These are phyloP conservation scores for Saccostrea glomerata DNA, from an alignment of 1,140 invertebrate species.

Conservation along the genomic window DNA sequence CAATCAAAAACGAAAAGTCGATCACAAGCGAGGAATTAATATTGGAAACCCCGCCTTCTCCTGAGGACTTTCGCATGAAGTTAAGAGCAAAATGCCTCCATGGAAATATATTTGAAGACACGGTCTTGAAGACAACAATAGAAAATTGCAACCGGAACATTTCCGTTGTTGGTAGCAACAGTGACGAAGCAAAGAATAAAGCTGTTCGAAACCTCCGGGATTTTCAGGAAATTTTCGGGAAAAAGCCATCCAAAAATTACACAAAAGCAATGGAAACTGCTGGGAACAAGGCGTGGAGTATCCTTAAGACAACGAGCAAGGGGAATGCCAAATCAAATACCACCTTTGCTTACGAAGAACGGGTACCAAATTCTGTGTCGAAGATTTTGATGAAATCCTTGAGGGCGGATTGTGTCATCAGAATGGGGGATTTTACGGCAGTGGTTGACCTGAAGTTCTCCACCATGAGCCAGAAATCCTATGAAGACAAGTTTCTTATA, in stretches of 20 bases:
- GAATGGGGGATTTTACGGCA: neutral
- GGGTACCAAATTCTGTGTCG: constrained; percentile 9
- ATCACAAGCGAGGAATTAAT: neutral
- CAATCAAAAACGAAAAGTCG: neutral
- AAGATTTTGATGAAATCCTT: constrained; percentile 25
- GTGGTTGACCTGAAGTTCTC: constrained; percentile 32
- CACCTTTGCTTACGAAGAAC: neutral
- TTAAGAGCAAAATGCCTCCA: constrained; percentile 35
- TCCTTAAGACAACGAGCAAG: neutral
- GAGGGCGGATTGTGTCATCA: constrained; percentile 27
- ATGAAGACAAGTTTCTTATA: constrained; percentile 28
- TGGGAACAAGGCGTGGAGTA: neutral
- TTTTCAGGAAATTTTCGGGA: constrained; percentile 25
- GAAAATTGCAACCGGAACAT: neutral
- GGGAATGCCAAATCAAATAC: neutral
- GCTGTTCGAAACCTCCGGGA: neutral
- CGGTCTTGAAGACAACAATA: constrained; percentile 5
- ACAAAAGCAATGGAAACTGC: constrained; percentile 28
- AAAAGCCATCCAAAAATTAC: constrained; percentile 22
- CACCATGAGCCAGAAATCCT: constrained; percentile 16
- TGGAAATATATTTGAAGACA: constrained; percentile 41
- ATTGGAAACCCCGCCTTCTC: neutral
- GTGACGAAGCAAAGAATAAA: neutral
- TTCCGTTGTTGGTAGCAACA: neutral
- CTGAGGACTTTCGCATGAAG: neutral